Conservation (phyloP, 2,113 vertebrate genomes). For the Siniperca knerii region DNA sequence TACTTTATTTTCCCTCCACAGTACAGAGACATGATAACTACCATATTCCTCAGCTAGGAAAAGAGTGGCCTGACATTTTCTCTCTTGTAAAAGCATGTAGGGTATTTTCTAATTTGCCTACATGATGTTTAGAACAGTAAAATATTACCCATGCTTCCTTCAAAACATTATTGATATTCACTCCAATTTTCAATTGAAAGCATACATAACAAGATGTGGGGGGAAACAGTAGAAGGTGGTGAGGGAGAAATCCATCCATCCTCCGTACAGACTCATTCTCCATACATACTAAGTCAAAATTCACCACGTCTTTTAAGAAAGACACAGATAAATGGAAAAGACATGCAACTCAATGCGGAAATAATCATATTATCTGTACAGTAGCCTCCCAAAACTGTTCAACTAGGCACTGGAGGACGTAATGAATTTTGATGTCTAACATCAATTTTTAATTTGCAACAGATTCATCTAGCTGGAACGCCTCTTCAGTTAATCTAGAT, state of each 20-base stretch:
- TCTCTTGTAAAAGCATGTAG: not conserved
- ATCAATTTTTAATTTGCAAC: slow-evolving; percentile 48
- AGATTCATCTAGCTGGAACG: slow-evolving; percentile 23
- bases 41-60: slow-evolving; percentile 9
- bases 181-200: not conserved
- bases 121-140: not conserved
- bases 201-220: not conserved
- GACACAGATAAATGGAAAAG: not conserved
- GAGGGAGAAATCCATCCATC: not conserved
- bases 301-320: not conserved
- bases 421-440: slow-evolving; percentile 47
- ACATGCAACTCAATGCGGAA: not conserved
- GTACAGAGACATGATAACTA: slow-evolving; percentile 29
- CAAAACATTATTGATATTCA: not conserved
- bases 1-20: slow-evolving; percentile 47
- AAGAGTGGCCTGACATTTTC: not conserved
- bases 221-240: not conserved
- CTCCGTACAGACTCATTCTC: not conserved
- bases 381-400: slow-evolving; percentile 7
- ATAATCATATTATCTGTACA: slow-evolving; percentile 17
- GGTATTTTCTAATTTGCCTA: not conserved
- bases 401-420: slow-evolving; percentile 15
- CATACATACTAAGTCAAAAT: not conserved
- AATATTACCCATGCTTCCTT: not conserved
- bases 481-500: slow-evolving; percentile 23